A percentile compares a stretch with the other conserved stretches of the same genome.
Conservation (phyloP, 2,797 vertebrate genomes). For the Chloroceryle inda region DNA sequence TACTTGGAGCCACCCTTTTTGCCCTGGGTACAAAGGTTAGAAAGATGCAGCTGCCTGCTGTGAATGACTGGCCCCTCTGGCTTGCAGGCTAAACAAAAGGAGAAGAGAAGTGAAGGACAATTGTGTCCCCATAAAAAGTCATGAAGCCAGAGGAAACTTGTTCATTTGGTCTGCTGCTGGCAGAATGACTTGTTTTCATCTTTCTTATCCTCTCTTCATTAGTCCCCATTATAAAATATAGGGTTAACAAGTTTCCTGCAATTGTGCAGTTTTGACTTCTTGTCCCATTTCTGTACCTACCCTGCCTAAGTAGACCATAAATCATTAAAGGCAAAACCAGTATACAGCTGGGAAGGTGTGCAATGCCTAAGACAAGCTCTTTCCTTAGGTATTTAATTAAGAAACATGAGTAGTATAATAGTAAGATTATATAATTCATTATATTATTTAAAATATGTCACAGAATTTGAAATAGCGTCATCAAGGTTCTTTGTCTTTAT, state of each 20-base stretch:
- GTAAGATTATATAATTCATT: not conserved
- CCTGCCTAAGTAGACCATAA: not conserved
- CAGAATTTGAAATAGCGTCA: not conserved
- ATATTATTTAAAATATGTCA: not conserved
- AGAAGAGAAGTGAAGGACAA: not conserved
- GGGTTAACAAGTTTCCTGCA: not conserved
- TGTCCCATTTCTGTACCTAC: not conserved
- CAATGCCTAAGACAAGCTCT: not conserved
- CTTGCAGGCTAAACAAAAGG: not conserved
- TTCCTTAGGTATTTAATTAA: not conserved
- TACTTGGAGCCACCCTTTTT: no score
- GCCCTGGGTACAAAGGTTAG: not conserved
- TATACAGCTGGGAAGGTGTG: not conserved
- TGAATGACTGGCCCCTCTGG: fast-evolving
- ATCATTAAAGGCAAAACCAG: not conserved
- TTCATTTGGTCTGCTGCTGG: not conserved
- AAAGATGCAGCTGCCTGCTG: not conserved
- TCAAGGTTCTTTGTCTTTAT: not conserved
- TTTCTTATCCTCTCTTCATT: not conserved
- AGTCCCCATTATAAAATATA: fast-evolving
- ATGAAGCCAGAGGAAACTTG: not conserved
- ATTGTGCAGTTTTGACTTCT: not conserved
- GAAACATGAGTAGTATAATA: not conserved
- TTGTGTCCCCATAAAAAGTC: not conserved
- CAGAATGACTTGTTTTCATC: not conserved